These are phyloP conservation scores for Origma solitaria DNA, from an alignment of 2,113 vertebrate species.

Conservation along the genomic window DNA sequence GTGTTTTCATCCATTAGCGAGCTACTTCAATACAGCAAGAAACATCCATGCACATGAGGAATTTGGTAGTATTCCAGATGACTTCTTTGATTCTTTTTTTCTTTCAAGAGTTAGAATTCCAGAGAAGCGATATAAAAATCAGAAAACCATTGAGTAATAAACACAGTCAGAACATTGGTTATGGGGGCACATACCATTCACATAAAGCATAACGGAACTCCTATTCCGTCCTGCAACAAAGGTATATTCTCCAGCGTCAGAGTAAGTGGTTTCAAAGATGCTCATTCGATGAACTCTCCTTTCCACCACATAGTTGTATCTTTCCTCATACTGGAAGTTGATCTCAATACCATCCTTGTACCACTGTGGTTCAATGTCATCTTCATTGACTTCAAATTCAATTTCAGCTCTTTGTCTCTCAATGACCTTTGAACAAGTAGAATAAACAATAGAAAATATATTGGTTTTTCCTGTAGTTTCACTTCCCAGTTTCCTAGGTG, in stretches of 20 bases:
- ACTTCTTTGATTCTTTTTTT: background rate
- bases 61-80: background rate
- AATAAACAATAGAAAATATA: background rate
- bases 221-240: conserved; percentile 91
- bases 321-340: conserved; percentile 82
- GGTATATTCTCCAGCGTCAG: conserved; percentile 90
- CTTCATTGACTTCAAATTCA: conserved; percentile 96
- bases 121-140: background rate
- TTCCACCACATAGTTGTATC: conserved; percentile 85
- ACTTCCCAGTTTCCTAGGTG: background rate
- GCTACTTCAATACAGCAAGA: background rate
- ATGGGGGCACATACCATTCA: conserved; percentile 77
- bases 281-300: conserved; percentile 89
- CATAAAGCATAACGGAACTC: conserved; percentile 82
- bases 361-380: conserved; percentile 93
- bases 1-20: background rate
- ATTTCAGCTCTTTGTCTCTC: conserved; percentile 90
- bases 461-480: background rate
- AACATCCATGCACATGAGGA: background rate
- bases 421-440: conserved; percentile 77
- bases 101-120: background rate
- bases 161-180: background rate
- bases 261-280: conserved; percentile 87
- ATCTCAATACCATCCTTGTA: conserved; percentile 91
- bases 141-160: background rate